Conservation (phyloP, 2,113 vertebrate genomes). For the Leptobrachium ailaonicum region DNA sequence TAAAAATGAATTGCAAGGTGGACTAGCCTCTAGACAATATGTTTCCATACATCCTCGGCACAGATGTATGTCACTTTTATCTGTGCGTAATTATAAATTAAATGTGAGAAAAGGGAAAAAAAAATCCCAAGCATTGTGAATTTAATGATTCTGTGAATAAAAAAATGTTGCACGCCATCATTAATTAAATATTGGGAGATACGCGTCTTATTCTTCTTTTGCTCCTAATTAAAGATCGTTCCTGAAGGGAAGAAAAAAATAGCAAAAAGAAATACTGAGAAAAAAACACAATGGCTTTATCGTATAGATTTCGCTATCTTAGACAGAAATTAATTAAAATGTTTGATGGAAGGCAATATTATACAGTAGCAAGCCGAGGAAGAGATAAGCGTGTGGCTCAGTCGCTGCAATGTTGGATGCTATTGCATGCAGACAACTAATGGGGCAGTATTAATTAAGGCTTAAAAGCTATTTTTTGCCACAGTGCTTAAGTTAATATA, state of each 20-base stretch:
- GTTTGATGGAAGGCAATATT: constrained; percentile 37
- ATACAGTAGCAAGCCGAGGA: constrained; percentile 43
- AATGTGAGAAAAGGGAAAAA: neutral
- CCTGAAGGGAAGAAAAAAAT: constrained; percentile 52
- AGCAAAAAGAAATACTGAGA: constrained; percentile 41
- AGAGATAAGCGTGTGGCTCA: constrained; percentile 51
- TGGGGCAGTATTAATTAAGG: constrained; percentile 59
- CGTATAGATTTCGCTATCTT: constrained; percentile 22
- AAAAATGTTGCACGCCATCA: constrained; percentile 18
- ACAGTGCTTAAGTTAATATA: constrained; percentile 68
- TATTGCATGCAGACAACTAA: constrained; percentile 58
- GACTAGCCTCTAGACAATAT: neutral
- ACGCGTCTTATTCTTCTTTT: constrained; percentile 42
- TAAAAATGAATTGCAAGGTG: neutral
- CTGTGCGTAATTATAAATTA: neutral
- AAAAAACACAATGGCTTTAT: constrained; percentile 24
- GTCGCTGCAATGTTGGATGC: constrained; percentile 50
- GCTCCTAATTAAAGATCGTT: constrained; percentile 52
- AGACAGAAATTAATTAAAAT: constrained; percentile 32
- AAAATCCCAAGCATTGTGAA: neutral
- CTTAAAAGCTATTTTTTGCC: constrained; percentile 56
- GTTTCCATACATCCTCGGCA: neutral
- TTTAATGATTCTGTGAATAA: neutral
- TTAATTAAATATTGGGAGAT: constrained; percentile 53
- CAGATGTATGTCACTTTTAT: constrained; percentile 1